Conservation (phyloP, 2,113 vertebrate species). For the Elephantulus edwardii region DNA sequence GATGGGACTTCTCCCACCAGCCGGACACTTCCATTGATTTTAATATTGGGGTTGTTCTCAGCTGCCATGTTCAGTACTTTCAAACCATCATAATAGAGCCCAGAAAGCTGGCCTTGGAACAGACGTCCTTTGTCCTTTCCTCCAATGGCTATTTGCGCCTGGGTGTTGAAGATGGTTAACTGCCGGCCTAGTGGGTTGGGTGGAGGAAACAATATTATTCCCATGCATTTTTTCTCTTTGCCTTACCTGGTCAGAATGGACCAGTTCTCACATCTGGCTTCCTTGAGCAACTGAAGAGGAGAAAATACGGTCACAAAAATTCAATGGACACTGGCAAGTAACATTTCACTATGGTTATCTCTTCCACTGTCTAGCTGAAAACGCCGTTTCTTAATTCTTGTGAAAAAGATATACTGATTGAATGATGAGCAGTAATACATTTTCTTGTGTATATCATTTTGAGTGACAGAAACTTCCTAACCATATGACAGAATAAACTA, state of each 20-base stretch:
- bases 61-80: conserved; percentile 99
- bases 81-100: conserved; percentile 98
- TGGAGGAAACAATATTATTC: conserved; percentile 86
- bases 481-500: background rate
- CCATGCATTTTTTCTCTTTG: conserved; percentile 71
- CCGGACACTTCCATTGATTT: conserved; percentile 96
- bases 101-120: conserved; percentile 98
- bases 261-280: conserved; percentile 70
- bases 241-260: conserved; percentile 64
- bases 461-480: background rate
- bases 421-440: background rate
- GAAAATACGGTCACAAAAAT: conserved; percentile 55
- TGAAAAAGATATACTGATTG: conserved; percentile 46
- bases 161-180: conserved; percentile 99
- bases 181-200: conserved; percentile 91
- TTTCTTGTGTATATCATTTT: background rate
- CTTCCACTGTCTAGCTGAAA: conserved; percentile 65
- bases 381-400: conserved; percentile 35
- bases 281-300: conserved; percentile 65
- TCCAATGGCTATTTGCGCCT: conserved; percentile 97
- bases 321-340: conserved; percentile 59
- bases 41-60: conserved; percentile 95
- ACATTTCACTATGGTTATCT: conserved; percentile 53
- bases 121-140: conserved; percentile 95
- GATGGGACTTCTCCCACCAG: conserved; percentile 95